Base-by-base conservation (phyloP, 2,888 invertebrate species). In the Chrysopilus asiliformis region DNA sequence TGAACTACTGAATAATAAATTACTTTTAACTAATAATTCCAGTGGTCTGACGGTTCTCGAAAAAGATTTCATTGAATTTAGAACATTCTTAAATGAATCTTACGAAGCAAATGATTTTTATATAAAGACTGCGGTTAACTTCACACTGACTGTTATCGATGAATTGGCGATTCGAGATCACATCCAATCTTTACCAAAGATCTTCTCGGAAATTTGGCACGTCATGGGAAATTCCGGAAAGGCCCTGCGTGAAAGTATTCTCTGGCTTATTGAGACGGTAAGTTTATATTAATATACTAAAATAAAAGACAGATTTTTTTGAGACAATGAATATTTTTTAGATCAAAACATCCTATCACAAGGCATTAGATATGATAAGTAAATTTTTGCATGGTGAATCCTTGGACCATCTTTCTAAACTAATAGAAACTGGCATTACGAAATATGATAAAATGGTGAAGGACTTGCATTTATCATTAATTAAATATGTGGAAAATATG, bases 181-280 rank as follows among this genome's bases (percentile, higher is more conserved):
- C 53, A 72, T 86, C 46, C 77, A 84, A 48, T 78, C 79, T 1
- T 53, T 86, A 34, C 86, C 86, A 0, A 80, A 79, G 31, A 81
- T 86, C 16, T 68, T 86, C 0, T 79, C 78, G 32, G 86, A 86
- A 56, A 71, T 86, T 52, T 84, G 82, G 81, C 80, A 81, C 4
- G 75, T 82, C 48, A 81, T 86, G 81, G 86, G 85, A 0, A 83
- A 84, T 36, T 84, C 85, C 0, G 84, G 84, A 7, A 71, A 77
- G 45, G 82, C 82, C 1, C 71, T 86, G 14, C 75, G 81, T 31
- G 75, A 80, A 44, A 82, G 82, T 45, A 64, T 86, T 8, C 61
- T 76, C 0, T 83, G 78, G 74, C 69, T 83, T 0, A 75, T 83
- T 1, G 77, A 81, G 42, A 72, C 76, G 33, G 68, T 69, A 61